A percentile compares a stretch with the other conserved stretches of the same genome.
Conservation (phyloP, 2,797 vertebrate species). For the Sebastolobus alascanus region DNA sequence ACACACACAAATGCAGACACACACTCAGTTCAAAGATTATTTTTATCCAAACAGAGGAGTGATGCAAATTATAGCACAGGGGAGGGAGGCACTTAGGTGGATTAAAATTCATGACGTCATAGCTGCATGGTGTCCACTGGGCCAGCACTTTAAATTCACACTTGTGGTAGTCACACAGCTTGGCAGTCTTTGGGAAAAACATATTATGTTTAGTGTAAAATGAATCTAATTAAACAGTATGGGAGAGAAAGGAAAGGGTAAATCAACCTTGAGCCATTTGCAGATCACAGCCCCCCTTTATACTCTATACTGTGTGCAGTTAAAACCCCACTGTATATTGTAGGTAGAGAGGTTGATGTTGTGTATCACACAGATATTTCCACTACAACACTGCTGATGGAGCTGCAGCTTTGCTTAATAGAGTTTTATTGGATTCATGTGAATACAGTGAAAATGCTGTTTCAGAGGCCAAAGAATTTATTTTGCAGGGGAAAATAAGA, state of each 20-base stretch:
- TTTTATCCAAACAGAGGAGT: slow-evolving; percentile 19
- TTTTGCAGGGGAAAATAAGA: background rate
- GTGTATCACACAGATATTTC: background rate
- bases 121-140: background rate
- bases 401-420: background rate
- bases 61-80: slow-evolving; percentile 19
- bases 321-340: background rate
- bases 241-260: background rate
- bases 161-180: slow-evolving; percentile 18
- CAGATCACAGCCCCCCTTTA: fast-evolving
- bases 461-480: background rate
- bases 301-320: background rate
- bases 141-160: slow-evolving; percentile 1
- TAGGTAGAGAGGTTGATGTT: background rate
- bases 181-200: slow-evolving; percentile 20
- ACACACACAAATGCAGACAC: slow-evolving; percentile 31
- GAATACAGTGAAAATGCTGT: slow-evolving; percentile 3
- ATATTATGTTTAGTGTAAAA: slow-evolving; percentile 10
- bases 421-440: background rate
- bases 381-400: background rate
- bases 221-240: slow-evolving; percentile 7
- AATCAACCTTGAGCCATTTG: background rate
- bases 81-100: slow-evolving; percentile 24
- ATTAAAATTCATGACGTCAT: slow-evolving; percentile 46
- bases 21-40: slow-evolving; percentile 34